These are phyloP conservation scores for Nysson spinosus DNA, from an alignment of 2,888 invertebrate species.

Conservation along the genomic window DNA sequence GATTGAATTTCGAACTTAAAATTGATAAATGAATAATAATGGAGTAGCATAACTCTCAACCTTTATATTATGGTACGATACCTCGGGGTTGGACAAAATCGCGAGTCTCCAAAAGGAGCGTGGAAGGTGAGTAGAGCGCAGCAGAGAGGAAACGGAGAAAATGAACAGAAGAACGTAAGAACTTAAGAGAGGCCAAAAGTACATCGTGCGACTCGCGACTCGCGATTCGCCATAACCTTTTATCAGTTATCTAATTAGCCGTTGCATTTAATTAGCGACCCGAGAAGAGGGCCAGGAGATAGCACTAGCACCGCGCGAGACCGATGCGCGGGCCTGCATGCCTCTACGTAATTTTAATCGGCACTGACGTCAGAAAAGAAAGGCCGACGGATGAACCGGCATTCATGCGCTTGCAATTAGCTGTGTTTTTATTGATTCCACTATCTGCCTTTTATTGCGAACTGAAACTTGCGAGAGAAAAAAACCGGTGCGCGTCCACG, in stretches of 20 bases:
- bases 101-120: background rate
- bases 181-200: constrained; percentile 29
- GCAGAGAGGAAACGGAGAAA: background rate
- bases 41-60: too few relatives aligned
- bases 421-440: constrained; percentile 62
- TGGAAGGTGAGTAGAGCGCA: background rate
- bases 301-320: constrained; percentile 45
- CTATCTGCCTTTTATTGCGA: constrained; percentile 41
- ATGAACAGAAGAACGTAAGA: background rate
- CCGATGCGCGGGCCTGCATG: constrained; percentile 35
- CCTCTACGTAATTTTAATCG: constrained; percentile 64
- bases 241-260: constrained; percentile 71
- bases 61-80: too few relatives aligned
- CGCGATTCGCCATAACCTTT: constrained; percentile 57
- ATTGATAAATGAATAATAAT: background rate
- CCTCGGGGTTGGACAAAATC: background rate
- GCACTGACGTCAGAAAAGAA: constrained; percentile 63
- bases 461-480: background rate
- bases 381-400: constrained; percentile 60
- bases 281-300: constrained; percentile 52
- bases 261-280: constrained; percentile 69
- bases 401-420: constrained; percentile 64
- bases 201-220: constrained; percentile 45
- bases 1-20: too few relatives aligned
- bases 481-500: background rate